Evolutionary conservation across 23 tunicate genomes (phyloP).

Genomic region (Pegea sp.): DNA sequence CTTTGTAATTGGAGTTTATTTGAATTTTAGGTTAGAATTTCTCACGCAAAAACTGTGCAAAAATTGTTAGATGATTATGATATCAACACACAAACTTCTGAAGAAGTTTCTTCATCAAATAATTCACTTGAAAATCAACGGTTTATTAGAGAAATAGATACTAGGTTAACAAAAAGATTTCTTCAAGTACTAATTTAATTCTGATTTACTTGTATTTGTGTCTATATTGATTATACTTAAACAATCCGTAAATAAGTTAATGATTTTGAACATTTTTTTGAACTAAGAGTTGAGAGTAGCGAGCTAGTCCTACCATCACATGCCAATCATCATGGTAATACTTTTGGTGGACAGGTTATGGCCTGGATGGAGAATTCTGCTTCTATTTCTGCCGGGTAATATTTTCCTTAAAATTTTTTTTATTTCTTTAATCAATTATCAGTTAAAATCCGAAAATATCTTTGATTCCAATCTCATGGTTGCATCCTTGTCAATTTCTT

Average conservation of each 20-base stretch:
- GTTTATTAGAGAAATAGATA: constrained; percentile 5
- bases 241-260: no score
- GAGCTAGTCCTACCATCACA: constrained; percentile 77
- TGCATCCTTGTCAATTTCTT: no score
- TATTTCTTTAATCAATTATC: no score
- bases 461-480: no score
- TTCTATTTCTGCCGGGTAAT: constrained; percentile 65
- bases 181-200: neutral
- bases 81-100: constrained; percentile 6
- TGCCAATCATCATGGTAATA: constrained; percentile 89
- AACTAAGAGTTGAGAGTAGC: constrained; percentile 79
- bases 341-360: constrained; percentile 81
- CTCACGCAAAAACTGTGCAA: constrained; percentile 32
- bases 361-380: constrained; percentile 76
- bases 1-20: no score
- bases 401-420: no score
- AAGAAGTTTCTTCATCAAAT: no score
- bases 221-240: no score
- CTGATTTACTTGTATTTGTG: no score
- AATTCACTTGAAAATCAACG: no score
- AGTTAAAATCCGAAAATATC: no score
- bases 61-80: constrained; percentile 14
- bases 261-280: no score
- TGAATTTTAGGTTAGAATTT: constrained; percentile 27
- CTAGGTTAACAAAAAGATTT: neutral